phyloP scores from a whole-genome alignment of 2,797 vertebrate genomes.

The Valencia hispanica region DNA sequence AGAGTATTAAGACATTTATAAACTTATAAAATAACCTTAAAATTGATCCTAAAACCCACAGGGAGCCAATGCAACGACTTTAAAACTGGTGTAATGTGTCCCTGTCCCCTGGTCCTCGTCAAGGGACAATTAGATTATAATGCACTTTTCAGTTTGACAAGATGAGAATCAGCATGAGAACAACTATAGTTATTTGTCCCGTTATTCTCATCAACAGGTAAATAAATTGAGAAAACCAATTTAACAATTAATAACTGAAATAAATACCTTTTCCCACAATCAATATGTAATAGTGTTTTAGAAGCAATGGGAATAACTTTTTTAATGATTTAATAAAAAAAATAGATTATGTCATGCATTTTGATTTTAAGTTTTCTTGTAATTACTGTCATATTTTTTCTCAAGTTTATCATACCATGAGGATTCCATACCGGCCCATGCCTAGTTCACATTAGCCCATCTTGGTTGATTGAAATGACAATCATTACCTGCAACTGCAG shows the following conservation, averaged over 20 bases:
- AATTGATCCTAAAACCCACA: too few species aligned
- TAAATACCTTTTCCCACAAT: background rate
- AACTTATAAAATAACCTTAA: too few species aligned
- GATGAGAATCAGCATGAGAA: background rate
- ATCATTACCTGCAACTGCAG: slow-evolving; percentile 62
- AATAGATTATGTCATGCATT: background rate
- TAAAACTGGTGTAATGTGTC: too few species aligned
- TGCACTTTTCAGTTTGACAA: background rate
- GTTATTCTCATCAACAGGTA: background rate
- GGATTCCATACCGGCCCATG: slow-evolving; percentile 3
- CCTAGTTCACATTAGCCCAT: slow-evolving; percentile 12
- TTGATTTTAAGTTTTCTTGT: background rate
- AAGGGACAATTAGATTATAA: too few species aligned
- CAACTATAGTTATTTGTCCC: background rate
- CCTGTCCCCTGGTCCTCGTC: too few species aligned
- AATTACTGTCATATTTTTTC: background rate
- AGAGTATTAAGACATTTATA: too few species aligned
- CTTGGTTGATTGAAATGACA: slow-evolving; percentile 62
- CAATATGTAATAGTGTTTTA: background rate
- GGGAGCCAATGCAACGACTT: too few species aligned
- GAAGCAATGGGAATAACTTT: background rate
- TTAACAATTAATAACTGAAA: background rate
- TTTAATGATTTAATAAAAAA: background rate
- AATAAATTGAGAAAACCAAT: background rate
- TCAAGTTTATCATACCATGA: background rate